Evolutionary conservation across 2,113 vertebrate genomes (phyloP), one percentile per base, ranked within the genome.

Genomic region (Pionites leucogaster): DNA sequence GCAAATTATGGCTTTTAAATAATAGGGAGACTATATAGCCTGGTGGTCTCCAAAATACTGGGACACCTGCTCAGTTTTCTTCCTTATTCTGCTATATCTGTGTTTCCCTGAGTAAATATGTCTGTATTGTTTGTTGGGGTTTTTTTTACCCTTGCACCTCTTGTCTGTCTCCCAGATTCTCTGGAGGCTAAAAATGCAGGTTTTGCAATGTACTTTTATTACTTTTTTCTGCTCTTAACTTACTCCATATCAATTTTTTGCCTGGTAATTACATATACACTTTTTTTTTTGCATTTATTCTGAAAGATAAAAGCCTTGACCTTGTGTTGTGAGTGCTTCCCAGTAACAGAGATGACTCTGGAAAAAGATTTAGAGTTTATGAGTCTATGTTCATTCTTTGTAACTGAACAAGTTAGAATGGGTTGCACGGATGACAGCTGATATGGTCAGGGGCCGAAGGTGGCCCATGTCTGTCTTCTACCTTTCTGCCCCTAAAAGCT

Each of bases 161-260:
- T 46, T 83, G 24, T 55, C 41, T 37, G 22, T 35, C 24, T 83
- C 29, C 13, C 24, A 33, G 25, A 49, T 69, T 69, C 24, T 83
- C 29, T 79, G 29, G 20, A 69, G 17, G 17, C 15, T 52, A 44
- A 57, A 71, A 64, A 11, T 25, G 13, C 83, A 80, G 9, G 8
- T 64, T 85, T 69, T 74, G 5, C 13, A 57, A 60, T 64, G 3
- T 11, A 35, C 1, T 86, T 75, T 37, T 82, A 10, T 62, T 82
- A 17, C 11, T 78, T 82, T 41, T 39, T 71, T 63, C 9, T 35
- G 10, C 3, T 79, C 35, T 79, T 57, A 39, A 49, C 10, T 64
- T 88, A 72, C 15, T 70, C 70, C 0, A 39, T 53, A 8, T 2
- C 6, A 6, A 8, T 2, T 29, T 60, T 57, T 52, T 23, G 0